Evolutionary conservation across 2,888 invertebrate genomes (phyloP).

Genomic region (Isoperla grammatica): DNA sequence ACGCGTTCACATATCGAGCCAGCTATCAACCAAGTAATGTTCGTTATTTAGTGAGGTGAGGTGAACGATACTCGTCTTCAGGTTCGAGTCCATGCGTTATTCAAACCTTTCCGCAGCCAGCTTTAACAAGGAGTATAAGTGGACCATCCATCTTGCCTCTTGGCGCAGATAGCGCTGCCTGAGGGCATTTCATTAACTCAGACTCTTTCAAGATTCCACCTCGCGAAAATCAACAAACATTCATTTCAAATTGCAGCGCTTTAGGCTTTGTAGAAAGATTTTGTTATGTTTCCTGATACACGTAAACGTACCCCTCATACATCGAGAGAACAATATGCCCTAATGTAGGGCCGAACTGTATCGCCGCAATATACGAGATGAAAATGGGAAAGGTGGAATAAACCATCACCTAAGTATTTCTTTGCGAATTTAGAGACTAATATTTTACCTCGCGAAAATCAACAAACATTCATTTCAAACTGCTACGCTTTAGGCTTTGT

Average conservation of each 20-base stretch:
- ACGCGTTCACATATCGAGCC: no score
- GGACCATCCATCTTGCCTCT: conserved; percentile 15
- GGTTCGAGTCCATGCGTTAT: conserved; percentile 19
- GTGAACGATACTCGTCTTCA: conserved; percentile 17
- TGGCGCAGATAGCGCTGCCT: not conserved
- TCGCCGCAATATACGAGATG: no score
- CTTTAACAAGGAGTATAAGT: conserved; percentile 20
- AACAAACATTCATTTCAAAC: not conserved
- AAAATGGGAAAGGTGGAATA: no score
- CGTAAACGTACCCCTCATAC: no score
- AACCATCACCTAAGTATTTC: no score
- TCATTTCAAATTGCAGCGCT: not conserved
- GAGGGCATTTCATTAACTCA: not conserved
- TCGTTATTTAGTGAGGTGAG: conserved; percentile 21
- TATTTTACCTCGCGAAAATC: not conserved
- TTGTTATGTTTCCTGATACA: no score
- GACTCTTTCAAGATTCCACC: not conserved
- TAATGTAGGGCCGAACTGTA: no score
- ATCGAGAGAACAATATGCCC: no score
- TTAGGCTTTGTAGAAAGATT: no score
- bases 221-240: not conserved
- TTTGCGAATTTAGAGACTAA: no score
- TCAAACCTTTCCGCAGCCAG: conserved; percentile 1
- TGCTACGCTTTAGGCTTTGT: not conserved
- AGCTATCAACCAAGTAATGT: not conserved